Evolutionary conservation across 2,888 invertebrate genomes (phyloP), one percentile per base, ranked within the genome.

Genomic region (Synanthedon vespiformis): DNA sequence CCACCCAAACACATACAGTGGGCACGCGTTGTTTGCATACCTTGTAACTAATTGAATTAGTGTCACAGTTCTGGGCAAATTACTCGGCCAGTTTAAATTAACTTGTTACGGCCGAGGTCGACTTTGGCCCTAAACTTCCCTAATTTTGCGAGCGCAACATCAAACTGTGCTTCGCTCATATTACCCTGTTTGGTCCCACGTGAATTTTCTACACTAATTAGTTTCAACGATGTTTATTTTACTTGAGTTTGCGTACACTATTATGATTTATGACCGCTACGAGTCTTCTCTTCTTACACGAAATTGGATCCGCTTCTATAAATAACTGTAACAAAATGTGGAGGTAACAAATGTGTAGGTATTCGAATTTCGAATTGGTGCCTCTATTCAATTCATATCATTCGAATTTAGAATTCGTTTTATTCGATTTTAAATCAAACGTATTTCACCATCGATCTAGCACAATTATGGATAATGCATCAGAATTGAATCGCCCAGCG

Each of bases 121-220:
- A 81, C 80, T 82, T 82, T 67, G 74, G 80, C 78, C 84, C 80
- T 80, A 82, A 84, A 85, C 80, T 84, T 84, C 82, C 73, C 80
- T 84, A 84, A 85, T 83, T 84, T 85, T 80, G 84, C 74, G 80
- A 82, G 80, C 74, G 80, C 74, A 80, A 84, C 84, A 84, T 85
- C 84, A 84, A 85, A 82, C 84, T 84, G 77, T 81, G 77, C 84
- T 84, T 77, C 76, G 72, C 71, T 75, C 80, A 80, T 80, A 83
- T 77, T 71, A 77, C 80, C 75, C 80, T 72, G 80, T 76, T 74
- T 71, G 79, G 83, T 82, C 84, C 85, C 85, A 80, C 77, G 80
- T 82, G 85, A 83, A 82, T 84, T 84, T 81, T 80, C 80, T 78
- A 77, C 80, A 75, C 83, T 84, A 84, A 85, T 84, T 83, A 84